Conservation (phyloP, 2,113 vertebrate species). For the Phylloscopus trochilus region DNA sequence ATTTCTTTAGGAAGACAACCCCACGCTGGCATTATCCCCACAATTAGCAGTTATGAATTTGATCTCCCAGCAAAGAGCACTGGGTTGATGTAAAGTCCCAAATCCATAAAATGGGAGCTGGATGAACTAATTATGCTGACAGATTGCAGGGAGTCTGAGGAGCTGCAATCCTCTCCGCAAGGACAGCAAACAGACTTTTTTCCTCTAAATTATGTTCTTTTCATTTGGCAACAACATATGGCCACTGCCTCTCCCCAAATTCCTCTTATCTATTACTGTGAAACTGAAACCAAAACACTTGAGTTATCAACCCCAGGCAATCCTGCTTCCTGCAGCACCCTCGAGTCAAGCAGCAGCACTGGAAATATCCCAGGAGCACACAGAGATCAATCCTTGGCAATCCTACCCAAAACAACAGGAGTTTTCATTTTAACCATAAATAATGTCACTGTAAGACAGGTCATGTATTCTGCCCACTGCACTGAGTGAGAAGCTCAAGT, state of each 20-base stretch:
- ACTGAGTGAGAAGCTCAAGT: neutral
- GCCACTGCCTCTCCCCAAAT: slow-evolving; percentile 19
- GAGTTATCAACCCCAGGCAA: neutral
- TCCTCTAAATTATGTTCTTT: slow-evolving; percentile 41
- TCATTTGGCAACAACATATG: slow-evolving; percentile 46
- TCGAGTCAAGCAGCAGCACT: neutral
- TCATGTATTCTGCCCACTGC: neutral
- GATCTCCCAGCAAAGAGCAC: neutral
- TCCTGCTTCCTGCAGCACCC: neutral
- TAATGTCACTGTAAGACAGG: neutral
- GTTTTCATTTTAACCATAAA: neutral
- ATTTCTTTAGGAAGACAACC: neutral
- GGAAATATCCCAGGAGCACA: neutral
- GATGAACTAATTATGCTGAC: slow-evolving; percentile 33
- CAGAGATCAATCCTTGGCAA: neutral
- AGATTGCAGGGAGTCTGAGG: slow-evolving; percentile 24
- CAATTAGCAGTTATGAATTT: neutral
- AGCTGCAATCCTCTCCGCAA: slow-evolving; percentile 23
- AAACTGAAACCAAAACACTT: slow-evolving; percentile 17
- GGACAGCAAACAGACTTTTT: slow-evolving; percentile 40
- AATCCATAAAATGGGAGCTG: neutral
- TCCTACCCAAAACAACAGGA: neutral
- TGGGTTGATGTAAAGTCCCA: neutral
- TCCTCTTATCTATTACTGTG: neutral
- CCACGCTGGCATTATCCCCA: neutral